Evolutionary conservation across 2,797 vertebrate genomes (phyloP), one percentile per base, ranked within the genome.

Genomic region (Hyperoplus lanceolatus): DNA sequence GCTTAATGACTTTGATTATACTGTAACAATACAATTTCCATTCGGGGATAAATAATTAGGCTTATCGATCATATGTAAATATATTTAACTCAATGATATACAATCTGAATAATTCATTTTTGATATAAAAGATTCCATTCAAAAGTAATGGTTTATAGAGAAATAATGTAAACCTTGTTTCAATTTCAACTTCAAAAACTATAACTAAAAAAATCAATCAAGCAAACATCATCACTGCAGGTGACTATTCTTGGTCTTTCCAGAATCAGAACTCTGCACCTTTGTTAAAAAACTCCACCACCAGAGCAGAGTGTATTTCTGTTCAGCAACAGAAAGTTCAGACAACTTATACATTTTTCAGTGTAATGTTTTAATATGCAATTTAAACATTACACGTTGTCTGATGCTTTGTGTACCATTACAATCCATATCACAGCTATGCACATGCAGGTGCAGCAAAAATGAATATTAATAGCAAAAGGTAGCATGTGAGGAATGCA

Each of bases 361-460:
- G 29, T 69, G 57, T 53, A 36, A 29, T 56, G 15, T 54, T 80
- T 75, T 61, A 61, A 71, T 70, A 36, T 42, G 42, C 5, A 39
- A 51, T 42, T 42, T 36, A 68, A 71, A 57, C 21, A 45, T 48
- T 53, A 68, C 29, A 60, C 46, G 2, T 58, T 51, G n/a, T 14
- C 41, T 42, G 15, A 42, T 29, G 10, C 6, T 6, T 42, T 18
- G 14, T 51, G 48, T 64, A 14, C 12, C 36, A 42, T 15, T 54
- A 14, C 42, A 1, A 16, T 41, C 13, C 18, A 2, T 58, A 16
- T 45, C n/a, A 70, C 38, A 64, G 4, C 51, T 16, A 45, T n/a
- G 8, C 9, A 60, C 21, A 64, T 48, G 39, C 51, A 53, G 14
- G 3, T 57, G 41, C 15, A 51, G 53, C 8, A 54, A 59, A 59